Evolutionary conservation across 1,140 invertebrate species (phyloP).

Genomic region (Phenacoccus solenopsis): DNA sequence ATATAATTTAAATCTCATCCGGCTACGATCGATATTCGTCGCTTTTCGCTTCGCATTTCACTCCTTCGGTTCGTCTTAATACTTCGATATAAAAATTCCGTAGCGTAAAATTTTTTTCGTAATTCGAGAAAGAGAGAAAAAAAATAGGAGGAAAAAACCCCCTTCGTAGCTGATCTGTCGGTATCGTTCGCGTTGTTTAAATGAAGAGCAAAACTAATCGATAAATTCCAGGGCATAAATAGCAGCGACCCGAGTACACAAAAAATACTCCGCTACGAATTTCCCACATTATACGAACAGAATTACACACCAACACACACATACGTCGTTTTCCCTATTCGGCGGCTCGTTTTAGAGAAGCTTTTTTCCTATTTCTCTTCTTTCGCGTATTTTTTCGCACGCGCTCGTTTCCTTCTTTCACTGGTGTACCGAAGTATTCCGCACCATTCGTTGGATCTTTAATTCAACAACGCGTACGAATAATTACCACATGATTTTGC

Average conservation of each 20-base stretch:
- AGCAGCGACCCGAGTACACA: not conserved
- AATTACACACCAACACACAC: too few relatives aligned
- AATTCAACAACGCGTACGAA: too few relatives aligned
- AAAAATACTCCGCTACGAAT: not conserved
- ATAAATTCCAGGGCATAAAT: slow-evolving; percentile 2
- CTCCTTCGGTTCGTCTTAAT: not conserved
- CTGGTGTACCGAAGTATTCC: too few relatives aligned
- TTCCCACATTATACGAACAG: not conserved
- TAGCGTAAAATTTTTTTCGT: not conserved
- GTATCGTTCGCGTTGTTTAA: not conserved
- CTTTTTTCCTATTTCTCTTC: not conserved
- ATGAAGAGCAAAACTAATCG: not conserved
- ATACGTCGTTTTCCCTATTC: too few relatives aligned
- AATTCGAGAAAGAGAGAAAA: too few relatives aligned
- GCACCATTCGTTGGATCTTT: too few relatives aligned
- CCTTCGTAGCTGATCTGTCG: not conserved
- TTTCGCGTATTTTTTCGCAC: not conserved
- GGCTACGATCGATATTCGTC: not conserved
- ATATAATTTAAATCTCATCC: too few relatives aligned
- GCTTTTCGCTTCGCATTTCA: not conserved
- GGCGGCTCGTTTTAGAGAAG: too few relatives aligned
- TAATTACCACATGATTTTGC: too few relatives aligned
- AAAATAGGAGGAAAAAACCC: not conserved
- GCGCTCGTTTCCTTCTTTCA: not conserved
- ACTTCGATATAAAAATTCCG: not conserved